A percentile compares a stretch with the other conserved stretches of the same genome.
phyloP scores from a whole-genome alignment of 2,113 vertebrate genomes.

The Patagioenas fasciata region DNA sequence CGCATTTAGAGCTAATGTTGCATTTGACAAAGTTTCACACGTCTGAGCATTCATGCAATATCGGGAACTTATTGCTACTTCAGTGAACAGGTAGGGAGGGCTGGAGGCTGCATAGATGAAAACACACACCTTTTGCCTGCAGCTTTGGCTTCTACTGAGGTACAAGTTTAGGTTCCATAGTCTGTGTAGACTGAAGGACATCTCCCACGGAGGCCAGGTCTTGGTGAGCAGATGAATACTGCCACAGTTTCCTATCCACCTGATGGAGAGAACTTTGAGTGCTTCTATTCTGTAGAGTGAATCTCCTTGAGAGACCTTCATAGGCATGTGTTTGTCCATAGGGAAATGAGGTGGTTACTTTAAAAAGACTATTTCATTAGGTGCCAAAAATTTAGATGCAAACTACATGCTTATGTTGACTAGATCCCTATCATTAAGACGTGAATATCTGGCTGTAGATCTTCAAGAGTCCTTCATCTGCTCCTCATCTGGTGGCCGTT shows the following conservation, averaged over 20 bases:
- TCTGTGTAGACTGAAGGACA: background rate
- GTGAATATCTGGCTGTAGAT: background rate
- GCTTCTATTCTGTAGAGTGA: background rate
- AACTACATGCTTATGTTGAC: background rate
- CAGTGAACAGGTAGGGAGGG: background rate
- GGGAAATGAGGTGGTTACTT: background rate
- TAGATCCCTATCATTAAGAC: background rate
- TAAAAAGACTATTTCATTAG: constrained; percentile 1
- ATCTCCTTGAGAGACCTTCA: background rate
- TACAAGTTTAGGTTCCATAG: background rate
- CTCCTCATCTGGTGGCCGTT: background rate
- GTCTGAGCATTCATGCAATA: background rate
- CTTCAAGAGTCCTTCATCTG: background rate
- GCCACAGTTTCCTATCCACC: background rate
- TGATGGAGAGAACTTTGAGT: background rate
- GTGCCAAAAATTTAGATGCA: constrained; percentile 21
- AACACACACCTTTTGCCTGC: background rate
- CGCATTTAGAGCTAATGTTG: constrained; percentile 21
- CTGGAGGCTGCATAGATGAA: background rate
- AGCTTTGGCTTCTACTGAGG: background rate
- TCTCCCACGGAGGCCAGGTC: background rate
- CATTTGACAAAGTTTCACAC: background rate
- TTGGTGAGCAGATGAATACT: background rate
- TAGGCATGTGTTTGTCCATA: background rate
- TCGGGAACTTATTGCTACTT: background rate